Conservation (phyloP, 1,140 invertebrate genomes). For the Cherax quadricarinatus region DNA sequence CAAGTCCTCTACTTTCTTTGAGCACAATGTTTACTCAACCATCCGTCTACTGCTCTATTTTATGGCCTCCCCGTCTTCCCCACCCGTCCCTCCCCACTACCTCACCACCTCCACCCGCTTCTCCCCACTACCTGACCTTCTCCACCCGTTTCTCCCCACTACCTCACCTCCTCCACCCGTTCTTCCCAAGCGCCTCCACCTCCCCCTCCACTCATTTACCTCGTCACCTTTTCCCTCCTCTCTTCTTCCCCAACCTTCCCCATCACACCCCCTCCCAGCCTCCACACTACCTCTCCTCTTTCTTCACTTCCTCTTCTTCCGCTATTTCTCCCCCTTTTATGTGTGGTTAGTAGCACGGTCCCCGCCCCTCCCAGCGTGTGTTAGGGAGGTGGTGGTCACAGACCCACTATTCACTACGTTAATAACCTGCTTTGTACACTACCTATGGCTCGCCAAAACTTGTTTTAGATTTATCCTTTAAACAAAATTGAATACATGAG, state of each 20-base stretch:
- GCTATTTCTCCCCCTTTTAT: no score
- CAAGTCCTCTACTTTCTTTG: conserved; percentile 22
- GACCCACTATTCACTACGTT: conserved; percentile 38
- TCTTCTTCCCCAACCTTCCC: neutral
- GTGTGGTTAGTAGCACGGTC: no score
- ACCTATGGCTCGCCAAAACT: neutral
- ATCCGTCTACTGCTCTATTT: neutral
- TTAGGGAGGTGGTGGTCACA: neutral
- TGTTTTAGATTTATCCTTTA: no score
- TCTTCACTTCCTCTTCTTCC: neutral
- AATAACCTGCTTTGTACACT: conserved; percentile 54
- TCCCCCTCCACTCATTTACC: no score
- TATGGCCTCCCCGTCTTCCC: neutral
- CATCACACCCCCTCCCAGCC: no score
- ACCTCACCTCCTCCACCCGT: neutral
- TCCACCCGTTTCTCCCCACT: neutral
- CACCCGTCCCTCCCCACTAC: no score
- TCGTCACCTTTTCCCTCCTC: neutral
- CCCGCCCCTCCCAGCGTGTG: no score
- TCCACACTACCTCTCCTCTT: no score
- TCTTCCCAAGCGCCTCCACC: no score
- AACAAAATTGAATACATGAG: neutral
- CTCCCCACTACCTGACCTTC: neutral
- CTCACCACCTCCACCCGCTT: neutral
- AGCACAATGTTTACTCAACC: conserved; percentile 18